Percentiles rank a stretch among this genome's conserved stretches.
These are phyloP conservation scores for Helicoverpa armigera DNA, from an alignment of 1,140 invertebrate species.

Conservation along the genomic window DNA sequence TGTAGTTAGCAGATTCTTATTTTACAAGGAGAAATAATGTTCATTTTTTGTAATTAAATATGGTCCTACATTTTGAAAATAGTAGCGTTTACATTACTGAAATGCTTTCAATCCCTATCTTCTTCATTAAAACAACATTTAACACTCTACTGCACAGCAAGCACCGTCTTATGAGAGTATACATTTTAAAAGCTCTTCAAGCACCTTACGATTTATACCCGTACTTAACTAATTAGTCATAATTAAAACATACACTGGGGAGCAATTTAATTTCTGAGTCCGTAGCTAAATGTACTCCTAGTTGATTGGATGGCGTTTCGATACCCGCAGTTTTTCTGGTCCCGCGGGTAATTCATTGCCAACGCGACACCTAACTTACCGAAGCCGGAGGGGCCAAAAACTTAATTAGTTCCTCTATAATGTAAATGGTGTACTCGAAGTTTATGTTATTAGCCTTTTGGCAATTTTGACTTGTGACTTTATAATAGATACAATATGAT, in stretches of 20 bases:
- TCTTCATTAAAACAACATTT: too few species aligned
- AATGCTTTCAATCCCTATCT: too few species aligned
- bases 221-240: slow-evolving; percentile 9
- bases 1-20: background rate
- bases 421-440: background rate
- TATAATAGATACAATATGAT: too few species aligned
- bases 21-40: background rate
- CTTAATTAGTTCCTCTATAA: slow-evolving; percentile 46
- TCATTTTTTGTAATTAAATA: too few species aligned
- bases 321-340: slow-evolving; percentile 41
- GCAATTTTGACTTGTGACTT: too few species aligned
- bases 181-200: too few species aligned
- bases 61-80: too few species aligned
- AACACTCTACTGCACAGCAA: too few species aligned
- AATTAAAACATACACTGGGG: slow-evolving; percentile 11
- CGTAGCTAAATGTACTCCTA: slow-evolving; percentile 15
- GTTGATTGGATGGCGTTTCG: slow-evolving; percentile 19
- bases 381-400: slow-evolving; percentile 45
- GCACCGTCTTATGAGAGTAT: too few species aligned
- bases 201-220: background rate
- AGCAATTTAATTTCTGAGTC: slow-evolving; percentile 25
- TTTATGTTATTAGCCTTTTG: background rate
- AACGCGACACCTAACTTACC: slow-evolving; percentile 48
- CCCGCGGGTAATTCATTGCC: slow-evolving; percentile 44
- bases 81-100: too few species aligned